Conservation (phyloP, 2,113 vertebrate species). For the Zapus hudsonius region DNA sequence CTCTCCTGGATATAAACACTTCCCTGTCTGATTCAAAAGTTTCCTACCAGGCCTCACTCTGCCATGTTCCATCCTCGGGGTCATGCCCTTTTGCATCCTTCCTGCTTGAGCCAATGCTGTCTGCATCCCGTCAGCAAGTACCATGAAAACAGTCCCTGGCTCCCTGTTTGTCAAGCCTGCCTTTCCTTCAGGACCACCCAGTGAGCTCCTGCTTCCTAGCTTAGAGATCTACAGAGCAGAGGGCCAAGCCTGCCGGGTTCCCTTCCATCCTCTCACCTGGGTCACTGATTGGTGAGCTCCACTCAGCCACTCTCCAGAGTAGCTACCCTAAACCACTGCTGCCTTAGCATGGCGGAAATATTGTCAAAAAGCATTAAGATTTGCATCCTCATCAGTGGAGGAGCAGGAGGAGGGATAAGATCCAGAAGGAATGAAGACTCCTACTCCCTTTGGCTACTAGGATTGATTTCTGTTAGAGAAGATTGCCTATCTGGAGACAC, state of each 20-base stretch:
- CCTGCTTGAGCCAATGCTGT: not conserved
- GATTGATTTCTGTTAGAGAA: not conserved
- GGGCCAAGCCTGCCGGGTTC: not conserved
- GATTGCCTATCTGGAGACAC: not conserved
- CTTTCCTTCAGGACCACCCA: conserved; percentile 55
- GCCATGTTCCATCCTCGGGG: not conserved
- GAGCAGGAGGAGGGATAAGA: not conserved
- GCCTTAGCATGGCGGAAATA: conserved; percentile 5
- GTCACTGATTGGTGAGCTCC: not conserved
- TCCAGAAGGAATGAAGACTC: not conserved
- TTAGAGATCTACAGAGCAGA: not conserved
- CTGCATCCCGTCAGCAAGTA: not conserved
- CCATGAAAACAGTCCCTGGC: conserved; percentile 14
- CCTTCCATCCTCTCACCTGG: not conserved
- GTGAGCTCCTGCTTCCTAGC: not conserved
- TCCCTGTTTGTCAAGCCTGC: conserved; percentile 10
- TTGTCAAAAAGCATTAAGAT: not conserved
- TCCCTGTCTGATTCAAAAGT: not conserved
- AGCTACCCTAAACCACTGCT: not conserved
- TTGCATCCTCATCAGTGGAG: not conserved
- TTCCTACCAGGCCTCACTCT: not conserved
- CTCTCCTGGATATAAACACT: conserved; percentile 23
- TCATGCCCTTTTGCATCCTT: not conserved
- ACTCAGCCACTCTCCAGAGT: not conserved
- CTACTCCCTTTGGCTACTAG: not conserved